phyloP scores from a whole-genome alignment of 2,113 vertebrate species.

The Megaptera novaeangliae region DNA sequence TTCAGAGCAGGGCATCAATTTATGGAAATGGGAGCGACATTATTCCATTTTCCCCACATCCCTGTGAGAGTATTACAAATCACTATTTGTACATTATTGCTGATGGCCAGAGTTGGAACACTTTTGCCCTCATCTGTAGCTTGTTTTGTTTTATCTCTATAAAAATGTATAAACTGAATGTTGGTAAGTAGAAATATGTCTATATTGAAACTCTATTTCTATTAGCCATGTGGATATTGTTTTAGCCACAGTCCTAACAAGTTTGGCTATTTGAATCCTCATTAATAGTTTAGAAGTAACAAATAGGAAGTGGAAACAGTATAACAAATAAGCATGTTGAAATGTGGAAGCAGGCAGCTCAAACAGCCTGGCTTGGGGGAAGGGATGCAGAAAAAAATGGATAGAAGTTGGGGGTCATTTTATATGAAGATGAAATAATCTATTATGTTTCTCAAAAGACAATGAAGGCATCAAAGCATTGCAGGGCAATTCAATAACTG shows the following conservation, averaged over 20 bases:
- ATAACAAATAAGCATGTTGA: not conserved
- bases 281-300: not conserved
- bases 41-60: not conserved
- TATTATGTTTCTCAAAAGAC: not conserved
- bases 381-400: not conserved
- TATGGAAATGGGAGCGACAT: not conserved
- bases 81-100: not conserved
- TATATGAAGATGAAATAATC: not conserved
- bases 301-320: not conserved
- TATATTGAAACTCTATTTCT: not conserved
- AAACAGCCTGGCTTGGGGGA: not conserved
- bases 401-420: not conserved
- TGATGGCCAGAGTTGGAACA: not conserved
- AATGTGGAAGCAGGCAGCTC: not conserved
- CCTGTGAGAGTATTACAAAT: not conserved
- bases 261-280: not conserved
- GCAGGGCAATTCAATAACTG: not conserved
- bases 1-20: not conserved
- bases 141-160: not conserved
- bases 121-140: not conserved
- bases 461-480: not conserved
- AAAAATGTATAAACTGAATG: not conserved
- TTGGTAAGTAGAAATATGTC: not conserved
- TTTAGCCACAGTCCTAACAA: not conserved
- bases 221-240: not conserved